A percentile compares a stretch with the other conserved stretches of the same genome.
phyloP scores from a whole-genome alignment of 2,113 vertebrate species.

The Pithys albifrons region DNA sequence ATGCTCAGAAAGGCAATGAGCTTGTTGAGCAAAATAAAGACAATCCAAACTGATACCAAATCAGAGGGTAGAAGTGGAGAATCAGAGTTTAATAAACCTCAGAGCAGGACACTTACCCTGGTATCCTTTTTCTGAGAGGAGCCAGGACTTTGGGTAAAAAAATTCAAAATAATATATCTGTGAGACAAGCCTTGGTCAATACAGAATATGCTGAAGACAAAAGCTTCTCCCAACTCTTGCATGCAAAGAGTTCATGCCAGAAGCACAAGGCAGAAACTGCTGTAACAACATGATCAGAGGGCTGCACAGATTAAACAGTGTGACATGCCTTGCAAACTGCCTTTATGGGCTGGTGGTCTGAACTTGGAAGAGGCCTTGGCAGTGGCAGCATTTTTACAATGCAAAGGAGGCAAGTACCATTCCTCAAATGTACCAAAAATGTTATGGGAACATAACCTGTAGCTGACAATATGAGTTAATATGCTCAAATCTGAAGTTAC shows the following conservation, averaged over 20 bases:
- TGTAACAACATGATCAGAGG: not conserved
- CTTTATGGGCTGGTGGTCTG: not conserved
- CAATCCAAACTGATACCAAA: not conserved
- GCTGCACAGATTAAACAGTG: not conserved
- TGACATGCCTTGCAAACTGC: not conserved
- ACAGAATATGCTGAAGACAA: not conserved
- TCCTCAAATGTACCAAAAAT: not conserved
- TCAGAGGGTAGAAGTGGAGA: not conserved
- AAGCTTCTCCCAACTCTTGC: not conserved
- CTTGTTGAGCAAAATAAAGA: not conserved
- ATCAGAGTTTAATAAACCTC: not conserved
- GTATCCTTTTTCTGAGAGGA: not conserved
- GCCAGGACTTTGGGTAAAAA: not conserved
- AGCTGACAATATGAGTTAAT: not conserved
- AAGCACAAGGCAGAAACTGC: not conserved
- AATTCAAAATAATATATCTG: not conserved
- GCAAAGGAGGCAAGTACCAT: not conserved
- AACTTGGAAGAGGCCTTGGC: not conserved
- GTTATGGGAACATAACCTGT: not conserved
- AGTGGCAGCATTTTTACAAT: not conserved
- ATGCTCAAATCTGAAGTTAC: not conserved
- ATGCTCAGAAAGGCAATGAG: not conserved
- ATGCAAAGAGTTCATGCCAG: not conserved
- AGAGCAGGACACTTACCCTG: not conserved
- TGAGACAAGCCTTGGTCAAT: not conserved